phyloP scores from a whole-genome alignment of 2,113 vertebrate genomes.

The Amazona vittata region DNA sequence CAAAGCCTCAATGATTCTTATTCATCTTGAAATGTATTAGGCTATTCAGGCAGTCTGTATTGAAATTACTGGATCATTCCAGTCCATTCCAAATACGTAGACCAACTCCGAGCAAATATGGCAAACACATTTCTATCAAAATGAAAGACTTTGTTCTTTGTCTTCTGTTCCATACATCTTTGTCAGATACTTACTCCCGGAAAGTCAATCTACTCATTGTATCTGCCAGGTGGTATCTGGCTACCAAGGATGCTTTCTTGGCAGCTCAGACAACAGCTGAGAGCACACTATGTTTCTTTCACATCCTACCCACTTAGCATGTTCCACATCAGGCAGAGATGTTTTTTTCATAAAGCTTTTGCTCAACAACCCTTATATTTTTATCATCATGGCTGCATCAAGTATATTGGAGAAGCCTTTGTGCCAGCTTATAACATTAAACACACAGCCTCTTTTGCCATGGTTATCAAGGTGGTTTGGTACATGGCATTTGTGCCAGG shows the following conservation, averaged over 20 bases:
- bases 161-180: background rate
- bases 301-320: background rate
- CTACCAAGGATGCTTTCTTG: background rate
- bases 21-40: background rate
- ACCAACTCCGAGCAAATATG: background rate
- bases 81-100: background rate
- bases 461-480: background rate
- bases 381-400: background rate
- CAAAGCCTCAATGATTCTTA: background rate
- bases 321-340: background rate
- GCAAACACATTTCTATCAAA: background rate
- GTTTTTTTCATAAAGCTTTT: background rate
- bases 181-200: background rate
- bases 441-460: background rate
- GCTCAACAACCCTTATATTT: background rate
- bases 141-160: slow-evolving; percentile 23
- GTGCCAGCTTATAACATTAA: rapidly evolving
- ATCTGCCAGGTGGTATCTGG: background rate
- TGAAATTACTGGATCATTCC: background rate
- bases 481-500: background rate
- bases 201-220: slow-evolving; percentile 35
- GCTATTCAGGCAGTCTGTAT: background rate
- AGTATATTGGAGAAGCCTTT: background rate
- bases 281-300: background rate
- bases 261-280: background rate